Base-by-base conservation (phyloP, 1,140 invertebrate species). In the Saccostrea cuccullata region DNA sequence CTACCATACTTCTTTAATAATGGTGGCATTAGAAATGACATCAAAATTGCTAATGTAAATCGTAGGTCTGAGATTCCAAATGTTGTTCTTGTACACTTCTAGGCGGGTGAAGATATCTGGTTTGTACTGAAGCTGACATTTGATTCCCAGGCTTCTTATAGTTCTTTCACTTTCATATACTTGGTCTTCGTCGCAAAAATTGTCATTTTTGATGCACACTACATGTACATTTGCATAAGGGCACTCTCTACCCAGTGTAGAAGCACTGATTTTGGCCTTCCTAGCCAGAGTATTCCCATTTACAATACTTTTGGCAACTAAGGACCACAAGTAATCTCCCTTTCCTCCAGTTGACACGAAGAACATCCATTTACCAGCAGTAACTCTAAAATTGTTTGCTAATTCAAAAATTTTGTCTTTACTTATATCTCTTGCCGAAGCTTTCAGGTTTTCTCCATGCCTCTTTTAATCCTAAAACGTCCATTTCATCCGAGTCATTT, bases 41-140 rank as follows among this genome's bases (percentile, higher is more conserved):
- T n/a, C n/a, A n/a, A n/a, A n/a, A n/a, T n/a, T 55, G 77, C 90
- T 91, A 11, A 30, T n/a, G 60, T 88, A 91, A 11, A 91, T 84
- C 40, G 86, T 86, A 4, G 91, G 91, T 23, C 84, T 15, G 8
- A 91, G 4, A n/a, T 55, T 47, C 90, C 88, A 91, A 26, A 64
- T 56, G 82, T 91, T 91, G 3, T 87, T 84, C 11, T 85, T 17
- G 40, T 91, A 91, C 20, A 91, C 84, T 36, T 87, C 87, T 67
- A 88, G 86, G 60, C 90, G 88, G 11, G 90, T 91, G 70, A 84
- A 91, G 4, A 91, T 84, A 90, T 91, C 91, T 64, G 91, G 91
- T 85, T 91, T 90, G 87, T 91, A 91, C 8, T 55, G 64, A 64
- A 91, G 60, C 11, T 55, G 60, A 86, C 88, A 88, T 77, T 91